A percentile compares a stretch with the other conserved stretches of the same genome.
Conservation (phyloP, 2,797 vertebrate genomes). For the Telmatherina bonti region DNA sequence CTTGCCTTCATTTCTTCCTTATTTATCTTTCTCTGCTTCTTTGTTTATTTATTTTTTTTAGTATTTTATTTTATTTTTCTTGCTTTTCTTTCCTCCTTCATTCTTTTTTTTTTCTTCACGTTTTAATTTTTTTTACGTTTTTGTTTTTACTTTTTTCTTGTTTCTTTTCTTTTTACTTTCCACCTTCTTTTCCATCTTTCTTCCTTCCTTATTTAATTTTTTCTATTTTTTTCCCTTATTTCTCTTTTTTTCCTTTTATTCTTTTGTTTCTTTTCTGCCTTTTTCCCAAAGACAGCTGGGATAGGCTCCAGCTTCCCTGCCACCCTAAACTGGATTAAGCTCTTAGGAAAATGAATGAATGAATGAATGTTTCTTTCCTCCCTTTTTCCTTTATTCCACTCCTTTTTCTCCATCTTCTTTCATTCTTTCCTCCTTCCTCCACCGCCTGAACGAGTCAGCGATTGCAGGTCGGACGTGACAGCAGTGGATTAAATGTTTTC, state of each 20-base stretch:
- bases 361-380: no score
- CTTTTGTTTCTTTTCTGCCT: not conserved
- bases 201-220: not conserved
- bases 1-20: no score
- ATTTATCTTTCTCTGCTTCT: not conserved
- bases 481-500: not conserved
- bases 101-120: not conserved
- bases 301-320: no score
- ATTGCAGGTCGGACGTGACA: not conserved
- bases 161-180: not conserved
- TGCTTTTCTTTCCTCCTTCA: not conserved
- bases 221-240: not conserved
- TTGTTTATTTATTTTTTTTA: not conserved
- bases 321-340: no score
- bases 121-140: no score
- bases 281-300: no score
- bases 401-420: not conserved
- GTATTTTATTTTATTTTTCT: not conserved
- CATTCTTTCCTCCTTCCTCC: not conserved
- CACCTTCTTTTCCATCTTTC: rapidly evolving
- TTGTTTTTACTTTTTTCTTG: not conserved
- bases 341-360: no score
- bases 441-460: not conserved
- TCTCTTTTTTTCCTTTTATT: no score
- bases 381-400: not conserved